These are phyloP conservation scores for Passerina amoena DNA, from an alignment of 2,113 vertebrate species.

Conservation along the genomic window DNA sequence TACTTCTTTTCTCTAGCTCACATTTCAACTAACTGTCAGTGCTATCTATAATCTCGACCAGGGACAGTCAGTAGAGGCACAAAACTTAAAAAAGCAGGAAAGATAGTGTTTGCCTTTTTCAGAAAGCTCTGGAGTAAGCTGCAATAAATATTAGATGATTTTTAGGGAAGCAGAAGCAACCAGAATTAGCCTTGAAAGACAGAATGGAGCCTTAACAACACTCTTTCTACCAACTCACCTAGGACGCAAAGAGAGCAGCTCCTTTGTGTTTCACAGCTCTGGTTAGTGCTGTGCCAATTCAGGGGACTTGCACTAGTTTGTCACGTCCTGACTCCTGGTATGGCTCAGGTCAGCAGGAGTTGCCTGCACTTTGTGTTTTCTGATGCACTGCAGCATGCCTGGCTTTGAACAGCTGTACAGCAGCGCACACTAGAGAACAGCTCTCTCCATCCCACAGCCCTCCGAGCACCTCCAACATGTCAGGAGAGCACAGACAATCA, in stretches of 20 bases:
- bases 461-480: rapidly evolving
- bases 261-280: not conserved
- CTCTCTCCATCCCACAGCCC: not conserved
- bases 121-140: not conserved
- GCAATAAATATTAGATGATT: not conserved
- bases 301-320: not conserved
- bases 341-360: not conserved
- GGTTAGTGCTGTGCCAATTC: not conserved
- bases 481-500: not conserved
- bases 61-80: not conserved
- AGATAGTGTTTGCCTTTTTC: not conserved
- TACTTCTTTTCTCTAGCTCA: not conserved
- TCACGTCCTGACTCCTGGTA: not conserved
- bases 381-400: constrained; percentile 19
- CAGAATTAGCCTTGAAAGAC: not conserved
- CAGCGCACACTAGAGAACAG: constrained; percentile 2
- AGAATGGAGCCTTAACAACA: not conserved
- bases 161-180: not conserved
- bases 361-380: not conserved
- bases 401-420: constrained; percentile 9
- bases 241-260: not conserved
- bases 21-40: not conserved
- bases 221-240: not conserved
- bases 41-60: not conserved
- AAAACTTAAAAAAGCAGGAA: not conserved